Conservation (phyloP, 2,797 vertebrate genomes). For the Hyperoplus immaculatus region DNA sequence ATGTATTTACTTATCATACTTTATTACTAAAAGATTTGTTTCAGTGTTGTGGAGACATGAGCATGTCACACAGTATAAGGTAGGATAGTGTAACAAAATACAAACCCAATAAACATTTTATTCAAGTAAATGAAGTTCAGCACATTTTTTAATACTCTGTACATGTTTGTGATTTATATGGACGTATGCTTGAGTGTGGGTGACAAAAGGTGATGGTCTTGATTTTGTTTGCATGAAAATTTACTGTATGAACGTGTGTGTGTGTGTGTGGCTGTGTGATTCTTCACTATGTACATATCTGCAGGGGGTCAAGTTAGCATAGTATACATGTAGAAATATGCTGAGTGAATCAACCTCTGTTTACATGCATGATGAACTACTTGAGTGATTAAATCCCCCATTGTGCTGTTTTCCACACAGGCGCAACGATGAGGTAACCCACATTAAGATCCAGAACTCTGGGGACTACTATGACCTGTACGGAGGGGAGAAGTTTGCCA, state of each 20-base stretch:
- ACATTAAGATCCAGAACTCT: conserved; percentile 94
- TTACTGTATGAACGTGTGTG: conserved; percentile 44
- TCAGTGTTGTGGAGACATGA: background rate
- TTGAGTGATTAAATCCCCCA: conserved; percentile 10
- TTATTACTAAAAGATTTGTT: background rate
- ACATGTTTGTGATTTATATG: conserved; percentile 21
- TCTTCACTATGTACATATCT: conserved; percentile 36
- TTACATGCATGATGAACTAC: conserved; percentile 25
- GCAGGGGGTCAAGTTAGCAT: conserved; percentile 24
- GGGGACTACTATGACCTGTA: conserved; percentile 93
- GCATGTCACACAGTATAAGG: background rate
- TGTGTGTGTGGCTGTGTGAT: conserved; percentile 29
- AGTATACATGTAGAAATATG: conserved; percentile 1
- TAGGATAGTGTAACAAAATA: conserved; percentile 11
- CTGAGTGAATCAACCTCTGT: conserved; percentile 9
- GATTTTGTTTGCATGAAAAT: conserved; percentile 41
- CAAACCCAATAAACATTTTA: background rate
- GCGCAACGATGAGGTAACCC: conserved; percentile 91
- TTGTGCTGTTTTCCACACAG: conserved; percentile 66
- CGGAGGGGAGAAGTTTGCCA: conserved; percentile 93
- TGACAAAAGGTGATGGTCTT: conserved; percentile 28
- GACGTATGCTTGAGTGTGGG: conserved; percentile 36
- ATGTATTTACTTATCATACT: background rate
- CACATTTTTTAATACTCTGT: conserved; percentile 44
- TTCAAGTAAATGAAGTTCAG: conserved; percentile 5